Evolutionary conservation across 2,888 invertebrate genomes (phyloP).

Genomic region (Pycnomerus fuliginosus): DNA sequence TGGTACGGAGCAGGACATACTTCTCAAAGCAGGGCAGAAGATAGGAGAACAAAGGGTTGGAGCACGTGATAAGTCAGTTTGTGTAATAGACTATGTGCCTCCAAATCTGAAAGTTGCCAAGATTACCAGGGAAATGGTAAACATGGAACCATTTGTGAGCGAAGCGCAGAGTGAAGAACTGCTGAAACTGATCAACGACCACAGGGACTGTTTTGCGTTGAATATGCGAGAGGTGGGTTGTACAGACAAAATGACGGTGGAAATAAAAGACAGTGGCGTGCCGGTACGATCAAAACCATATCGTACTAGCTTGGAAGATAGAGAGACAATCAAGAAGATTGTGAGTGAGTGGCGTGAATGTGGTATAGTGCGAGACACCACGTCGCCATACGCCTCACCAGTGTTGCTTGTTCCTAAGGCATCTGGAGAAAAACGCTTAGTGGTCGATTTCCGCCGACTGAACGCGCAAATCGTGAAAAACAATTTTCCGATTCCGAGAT

Average conservation of each 20-base stretch:
- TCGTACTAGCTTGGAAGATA: conserved; percentile 8
- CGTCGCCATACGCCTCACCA: conserved; percentile 19
- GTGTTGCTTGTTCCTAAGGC: conserved; percentile 29
- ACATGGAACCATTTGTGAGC: too few relatives aligned
- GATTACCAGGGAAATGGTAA: too few relatives aligned
- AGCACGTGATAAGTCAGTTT: too few relatives aligned
- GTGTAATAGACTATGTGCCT: too few relatives aligned
- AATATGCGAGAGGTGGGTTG: conserved; percentile 18
- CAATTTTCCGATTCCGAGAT: conserved; percentile 17
- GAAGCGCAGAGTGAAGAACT: too few relatives aligned
- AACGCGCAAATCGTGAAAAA: conserved; percentile 22
- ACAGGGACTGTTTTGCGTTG: conserved; percentile 17
- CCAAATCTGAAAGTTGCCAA: too few relatives aligned
- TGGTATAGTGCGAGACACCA: conserved; percentile 16
- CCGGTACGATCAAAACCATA: conserved; percentile 20
- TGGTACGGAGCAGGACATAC: too few relatives aligned
- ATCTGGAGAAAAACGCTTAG: conserved; percentile 25
- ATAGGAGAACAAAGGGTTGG: too few relatives aligned
- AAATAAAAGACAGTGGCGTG: conserved; percentile 14
- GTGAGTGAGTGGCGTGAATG: conserved; percentile 13
- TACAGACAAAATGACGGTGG: conserved; percentile 17
- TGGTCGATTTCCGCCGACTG: conserved; percentile 28
- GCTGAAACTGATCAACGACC: conserved; percentile 11
- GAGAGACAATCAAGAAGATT: conserved; percentile 11
- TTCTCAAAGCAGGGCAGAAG: too few relatives aligned